Evolutionary conservation across 2,888 invertebrate species (phyloP), one percentile per base, ranked within the genome.

Genomic region (Spialia ferax): DNA sequence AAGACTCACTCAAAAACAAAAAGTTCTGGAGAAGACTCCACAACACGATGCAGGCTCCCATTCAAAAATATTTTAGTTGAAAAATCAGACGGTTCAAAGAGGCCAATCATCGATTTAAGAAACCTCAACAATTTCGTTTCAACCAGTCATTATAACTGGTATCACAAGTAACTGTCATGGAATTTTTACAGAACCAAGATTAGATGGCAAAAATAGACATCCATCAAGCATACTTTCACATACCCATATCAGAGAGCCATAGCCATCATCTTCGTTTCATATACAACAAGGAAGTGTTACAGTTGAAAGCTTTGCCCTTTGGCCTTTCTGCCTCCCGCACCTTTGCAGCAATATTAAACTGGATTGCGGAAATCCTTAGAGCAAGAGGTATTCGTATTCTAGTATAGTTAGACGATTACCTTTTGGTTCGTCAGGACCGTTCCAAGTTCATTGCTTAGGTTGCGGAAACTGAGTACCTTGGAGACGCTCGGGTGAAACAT

Each of bases 401-500:
- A 45, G 45, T 45, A 2, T 45, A 45, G 18, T 7, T 45, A 45
- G 45, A 45, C 45, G 45, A 45, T 5, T 45, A 45, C 15, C 45
- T 45, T 18, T 45, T 45, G 45, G 45, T 45, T 18, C 45, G 18
- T 18, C 45, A 45, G 45, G 45, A 45, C 45, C 45, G 18, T 45
- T 45, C 45, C 45, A 45, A 45, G 45, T 18, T 45, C 8, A 8
- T 45, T 15, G 5, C 45, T 45, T 8, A 45, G 42, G 18, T 45
- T 45, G 45, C 45, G 45, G 45, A 45, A 45, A 45, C 18, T 18
- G 45, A 45, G 45, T 45, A 45, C 18, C 15, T 45, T 45, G 45
- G 45, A 45, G 8, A 45, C 2, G 18, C 45, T 45, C 6, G 45
- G 18, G 45, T 45, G 45, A 18, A 15, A 45, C 45, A 45, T 45